These are phyloP conservation scores for Pedionomus torquatus DNA, from an alignment of 2,113 vertebrate genomes.

Conservation along the genomic window DNA sequence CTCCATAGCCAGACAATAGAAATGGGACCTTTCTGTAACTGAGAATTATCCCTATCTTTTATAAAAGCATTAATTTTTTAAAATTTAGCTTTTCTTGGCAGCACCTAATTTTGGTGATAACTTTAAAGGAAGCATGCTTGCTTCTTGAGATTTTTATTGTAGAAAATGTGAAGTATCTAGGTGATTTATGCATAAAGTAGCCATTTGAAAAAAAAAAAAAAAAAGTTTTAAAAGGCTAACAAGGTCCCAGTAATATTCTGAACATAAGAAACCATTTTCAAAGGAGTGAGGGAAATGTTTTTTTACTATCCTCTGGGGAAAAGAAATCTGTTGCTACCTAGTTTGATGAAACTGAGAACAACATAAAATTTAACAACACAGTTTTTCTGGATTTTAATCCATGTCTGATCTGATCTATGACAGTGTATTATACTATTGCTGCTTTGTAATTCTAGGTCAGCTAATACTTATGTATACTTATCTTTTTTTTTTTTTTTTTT, in stretches of 20 bases:
- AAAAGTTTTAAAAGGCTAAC: not conserved
- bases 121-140: not conserved
- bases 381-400: conserved; percentile 1
- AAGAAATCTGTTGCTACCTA: not conserved
- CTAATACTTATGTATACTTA: not conserved
- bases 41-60: not conserved
- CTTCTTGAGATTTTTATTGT: not conserved
- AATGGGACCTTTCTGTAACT: not conserved
- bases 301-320: not conserved
- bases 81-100: not conserved
- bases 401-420: not conserved
- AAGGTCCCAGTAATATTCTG: not conserved
- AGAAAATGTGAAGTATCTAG: not conserved
- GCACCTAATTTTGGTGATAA: not conserved
- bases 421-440: not conserved
- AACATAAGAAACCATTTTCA: not conserved
- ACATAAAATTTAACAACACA: not conserved
- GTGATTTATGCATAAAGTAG: not conserved
- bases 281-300: not conserved
- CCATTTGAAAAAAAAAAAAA: not conserved
- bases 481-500: not conserved
- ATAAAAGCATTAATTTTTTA: not conserved
- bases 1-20: not conserved
- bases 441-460: conserved; percentile 28
- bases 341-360: not conserved